phyloP scores from a whole-genome alignment of 2,113 vertebrate genomes.

The Ahaetulla prasina region DNA sequence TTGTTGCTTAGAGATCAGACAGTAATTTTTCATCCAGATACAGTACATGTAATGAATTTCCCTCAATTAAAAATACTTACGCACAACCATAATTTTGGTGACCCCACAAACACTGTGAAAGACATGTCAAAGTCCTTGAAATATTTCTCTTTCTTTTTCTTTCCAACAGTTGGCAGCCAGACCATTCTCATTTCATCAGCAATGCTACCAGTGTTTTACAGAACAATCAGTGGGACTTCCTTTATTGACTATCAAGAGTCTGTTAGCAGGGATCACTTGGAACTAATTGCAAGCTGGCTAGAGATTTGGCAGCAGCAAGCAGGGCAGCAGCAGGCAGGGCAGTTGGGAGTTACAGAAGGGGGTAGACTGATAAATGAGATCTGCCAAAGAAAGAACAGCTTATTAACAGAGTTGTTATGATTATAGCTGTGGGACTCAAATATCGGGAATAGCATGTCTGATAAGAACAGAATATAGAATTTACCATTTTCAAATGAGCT shows the following conservation, averaged over 20 bases:
- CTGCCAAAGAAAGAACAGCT: background rate
- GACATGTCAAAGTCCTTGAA: fast-evolving
- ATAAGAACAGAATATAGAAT: background rate
- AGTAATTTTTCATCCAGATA: background rate
- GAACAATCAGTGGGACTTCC: background rate
- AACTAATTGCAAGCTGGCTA: background rate
- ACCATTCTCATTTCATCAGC: background rate
- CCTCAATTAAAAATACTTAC: background rate
- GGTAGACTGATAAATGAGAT: background rate
- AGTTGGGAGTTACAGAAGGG: background rate
- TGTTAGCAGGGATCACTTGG: background rate
- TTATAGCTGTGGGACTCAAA: background rate
- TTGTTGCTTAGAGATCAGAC: background rate
- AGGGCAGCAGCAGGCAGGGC: background rate
- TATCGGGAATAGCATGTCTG: background rate
- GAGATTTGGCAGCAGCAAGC: fast-evolving
- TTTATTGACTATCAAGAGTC: background rate
- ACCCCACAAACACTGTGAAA: background rate
- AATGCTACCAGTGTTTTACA: background rate
- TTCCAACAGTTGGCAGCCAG: background rate
- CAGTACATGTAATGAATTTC: background rate
- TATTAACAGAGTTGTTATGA: background rate
- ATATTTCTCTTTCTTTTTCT: background rate
- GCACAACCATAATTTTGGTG: background rate
- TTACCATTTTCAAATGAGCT: background rate